Evolutionary conservation across 2,888 invertebrate species (phyloP).

Genomic region (Sphinx pinastri): DNA sequence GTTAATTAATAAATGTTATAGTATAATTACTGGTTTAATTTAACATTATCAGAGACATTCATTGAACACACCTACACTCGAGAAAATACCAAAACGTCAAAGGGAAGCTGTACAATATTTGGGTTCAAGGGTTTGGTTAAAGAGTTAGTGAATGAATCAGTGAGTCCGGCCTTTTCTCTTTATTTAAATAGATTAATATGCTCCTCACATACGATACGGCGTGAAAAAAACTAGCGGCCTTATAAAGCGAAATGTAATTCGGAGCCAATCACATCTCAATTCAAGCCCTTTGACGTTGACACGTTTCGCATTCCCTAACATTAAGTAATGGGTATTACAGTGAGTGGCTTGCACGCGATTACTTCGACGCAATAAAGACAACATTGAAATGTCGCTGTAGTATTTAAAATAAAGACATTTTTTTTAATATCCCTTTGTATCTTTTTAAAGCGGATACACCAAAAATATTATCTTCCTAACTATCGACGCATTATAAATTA

Average conservation of each 20-base stretch:
- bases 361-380: conserved; percentile 53
- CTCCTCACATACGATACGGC: not conserved
- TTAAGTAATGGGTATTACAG: conserved; percentile 30
- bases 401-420: not conserved
- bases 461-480: too few relatives aligned
- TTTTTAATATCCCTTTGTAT: not conserved
- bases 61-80: too few relatives aligned
- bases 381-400: conserved; percentile 37
- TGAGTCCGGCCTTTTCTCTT: not conserved
- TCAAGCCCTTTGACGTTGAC: conserved; percentile 14
- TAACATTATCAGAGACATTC: too few relatives aligned
- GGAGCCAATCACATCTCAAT: conserved; percentile 14
- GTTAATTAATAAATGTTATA: too few relatives aligned
- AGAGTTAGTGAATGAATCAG: too few relatives aligned
- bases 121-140: too few relatives aligned
- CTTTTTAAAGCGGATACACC: not conserved
- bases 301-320: conserved; percentile 27
- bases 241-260: not conserved
- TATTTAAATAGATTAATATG: not conserved
- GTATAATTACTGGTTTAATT: too few relatives aligned
- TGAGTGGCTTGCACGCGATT: conserved; percentile 38
- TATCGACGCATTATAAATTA: too few relatives aligned
- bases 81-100: too few relatives aligned
- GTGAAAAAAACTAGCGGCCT: not conserved
- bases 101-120: too few relatives aligned